Percentiles rank a stretch among this genome's conserved stretches.
Evolutionary conservation across 2,113 vertebrate genomes (phyloP).

Genomic region (Neotoma lepida): DNA sequence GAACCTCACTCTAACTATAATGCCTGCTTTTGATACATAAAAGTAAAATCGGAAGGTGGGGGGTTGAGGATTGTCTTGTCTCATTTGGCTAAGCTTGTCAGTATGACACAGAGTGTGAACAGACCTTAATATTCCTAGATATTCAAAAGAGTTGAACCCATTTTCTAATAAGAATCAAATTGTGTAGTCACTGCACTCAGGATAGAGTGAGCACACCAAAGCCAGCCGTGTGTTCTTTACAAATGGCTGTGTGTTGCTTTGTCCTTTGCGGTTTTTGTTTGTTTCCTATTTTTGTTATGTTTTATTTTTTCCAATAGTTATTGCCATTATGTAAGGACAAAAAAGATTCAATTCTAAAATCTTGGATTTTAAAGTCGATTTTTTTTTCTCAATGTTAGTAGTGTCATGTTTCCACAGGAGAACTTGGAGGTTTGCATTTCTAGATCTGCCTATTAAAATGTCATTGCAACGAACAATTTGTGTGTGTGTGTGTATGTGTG

Average conservation of each 20-base stretch:
- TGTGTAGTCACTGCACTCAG: not conserved
- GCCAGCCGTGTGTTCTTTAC: constrained; percentile 9
- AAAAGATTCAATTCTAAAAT: constrained; percentile 55
- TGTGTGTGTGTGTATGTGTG: not conserved
- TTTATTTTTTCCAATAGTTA: not conserved
- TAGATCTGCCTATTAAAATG: constrained; percentile 37
- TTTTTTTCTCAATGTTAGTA: constrained; percentile 47
- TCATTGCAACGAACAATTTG: constrained; percentile 19
- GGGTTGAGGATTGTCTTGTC: not conserved
- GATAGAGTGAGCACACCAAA: constrained; percentile 6
- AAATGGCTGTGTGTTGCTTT: not conserved
- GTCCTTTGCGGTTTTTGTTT: not conserved
- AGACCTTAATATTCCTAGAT: constrained; percentile 10
- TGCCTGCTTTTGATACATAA: constrained; percentile 42
- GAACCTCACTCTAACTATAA: constrained; percentile 39
- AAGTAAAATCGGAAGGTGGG: constrained; percentile 31
- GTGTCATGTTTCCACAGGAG: constrained; percentile 10
- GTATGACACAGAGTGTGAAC: not conserved
- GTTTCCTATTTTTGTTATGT: not conserved
- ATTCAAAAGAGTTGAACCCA: constrained; percentile 38
- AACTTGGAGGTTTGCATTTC: constrained; percentile 47
- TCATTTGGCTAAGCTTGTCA: constrained; percentile 44
- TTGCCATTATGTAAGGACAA: constrained; percentile 4
- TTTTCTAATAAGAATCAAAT: constrained; percentile 45
- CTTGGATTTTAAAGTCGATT: constrained; percentile 53